Conservation (phyloP, 2,113 vertebrate genomes). For the Tichodroma muraria region DNA sequence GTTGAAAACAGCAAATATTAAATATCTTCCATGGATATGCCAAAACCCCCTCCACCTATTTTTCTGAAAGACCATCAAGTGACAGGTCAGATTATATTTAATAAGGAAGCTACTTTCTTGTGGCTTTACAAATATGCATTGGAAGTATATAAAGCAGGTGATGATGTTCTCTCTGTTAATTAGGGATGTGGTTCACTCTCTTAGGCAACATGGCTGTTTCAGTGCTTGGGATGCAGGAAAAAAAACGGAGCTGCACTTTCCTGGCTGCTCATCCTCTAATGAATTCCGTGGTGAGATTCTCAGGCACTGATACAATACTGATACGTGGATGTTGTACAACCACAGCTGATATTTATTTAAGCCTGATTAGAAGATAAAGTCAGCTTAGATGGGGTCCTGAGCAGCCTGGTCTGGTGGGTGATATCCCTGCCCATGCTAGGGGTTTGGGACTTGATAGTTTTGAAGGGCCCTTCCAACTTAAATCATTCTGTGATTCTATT, state of each 20-base stretch:
- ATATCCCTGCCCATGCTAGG: neutral
- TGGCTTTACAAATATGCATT: neutral
- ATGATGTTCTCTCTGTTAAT: neutral
- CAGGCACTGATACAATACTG: neutral
- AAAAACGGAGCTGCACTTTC: neutral
- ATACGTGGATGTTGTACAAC: neutral
- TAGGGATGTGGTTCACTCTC: neutral
- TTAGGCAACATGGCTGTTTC: neutral
- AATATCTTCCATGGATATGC: neutral
- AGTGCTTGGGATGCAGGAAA: neutral
- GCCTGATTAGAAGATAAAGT: neutral
- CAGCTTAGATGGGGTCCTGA: neutral
- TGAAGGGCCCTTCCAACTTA: neutral
- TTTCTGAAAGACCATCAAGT: neutral
- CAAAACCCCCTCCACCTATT: neutral
- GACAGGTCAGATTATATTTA: neutral
- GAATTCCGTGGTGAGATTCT: neutral
- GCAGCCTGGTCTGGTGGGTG: neutral
- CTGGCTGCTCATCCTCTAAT: neutral
- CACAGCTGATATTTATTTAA: neutral
- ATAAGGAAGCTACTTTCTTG: neutral
- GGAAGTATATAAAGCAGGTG: neutral
- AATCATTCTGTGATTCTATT: neutral
- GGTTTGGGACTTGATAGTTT: neutral
- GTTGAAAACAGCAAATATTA: constrained; percentile 40